A percentile compares a stretch with the other conserved stretches of the same genome.
Conservation (phyloP, 2,113 vertebrate genomes). For the Dromaius novaehollandiae region DNA sequence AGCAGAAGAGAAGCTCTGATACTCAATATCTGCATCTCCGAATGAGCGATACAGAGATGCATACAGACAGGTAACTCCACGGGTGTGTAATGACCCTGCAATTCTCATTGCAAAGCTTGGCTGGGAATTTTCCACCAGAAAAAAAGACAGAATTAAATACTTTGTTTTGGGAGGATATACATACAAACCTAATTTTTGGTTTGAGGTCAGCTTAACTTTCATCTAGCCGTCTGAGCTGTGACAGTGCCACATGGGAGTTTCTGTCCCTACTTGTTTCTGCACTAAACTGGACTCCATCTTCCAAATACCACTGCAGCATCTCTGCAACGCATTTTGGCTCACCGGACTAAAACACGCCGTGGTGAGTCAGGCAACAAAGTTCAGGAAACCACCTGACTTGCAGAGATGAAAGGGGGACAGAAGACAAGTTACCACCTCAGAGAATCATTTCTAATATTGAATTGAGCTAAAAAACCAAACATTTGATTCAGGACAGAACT, state of each 20-base stretch:
- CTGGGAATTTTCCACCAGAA: not conserved
- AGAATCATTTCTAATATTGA: not conserved
- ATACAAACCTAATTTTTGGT: not conserved
- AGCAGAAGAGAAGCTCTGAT: not conserved
- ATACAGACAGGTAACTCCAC: not conserved
- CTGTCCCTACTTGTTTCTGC: not conserved
- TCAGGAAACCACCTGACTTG: not conserved
- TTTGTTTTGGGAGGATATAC: not conserved
- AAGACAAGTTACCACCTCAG: not conserved
- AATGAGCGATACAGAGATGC: not conserved
- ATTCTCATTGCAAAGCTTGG: not conserved
- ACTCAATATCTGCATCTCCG: not conserved
- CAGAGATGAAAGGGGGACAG: not conserved
- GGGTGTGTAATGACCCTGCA: fast-evolving
- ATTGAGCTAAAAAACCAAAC: constrained; percentile 21
- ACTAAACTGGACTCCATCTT: not conserved
- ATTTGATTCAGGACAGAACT: not conserved
- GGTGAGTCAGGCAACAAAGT: not conserved
- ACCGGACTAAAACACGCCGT: not conserved
- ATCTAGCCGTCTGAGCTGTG: not conserved
- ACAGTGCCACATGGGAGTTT: not conserved
- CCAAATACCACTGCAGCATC: not conserved
- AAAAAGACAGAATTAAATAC: not conserved
- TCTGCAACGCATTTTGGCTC: not conserved
- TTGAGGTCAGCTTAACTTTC: not conserved